Evolutionary conservation across 2,797 vertebrate species (phyloP).

Genomic region (Microhierax caerulescens): DNA sequence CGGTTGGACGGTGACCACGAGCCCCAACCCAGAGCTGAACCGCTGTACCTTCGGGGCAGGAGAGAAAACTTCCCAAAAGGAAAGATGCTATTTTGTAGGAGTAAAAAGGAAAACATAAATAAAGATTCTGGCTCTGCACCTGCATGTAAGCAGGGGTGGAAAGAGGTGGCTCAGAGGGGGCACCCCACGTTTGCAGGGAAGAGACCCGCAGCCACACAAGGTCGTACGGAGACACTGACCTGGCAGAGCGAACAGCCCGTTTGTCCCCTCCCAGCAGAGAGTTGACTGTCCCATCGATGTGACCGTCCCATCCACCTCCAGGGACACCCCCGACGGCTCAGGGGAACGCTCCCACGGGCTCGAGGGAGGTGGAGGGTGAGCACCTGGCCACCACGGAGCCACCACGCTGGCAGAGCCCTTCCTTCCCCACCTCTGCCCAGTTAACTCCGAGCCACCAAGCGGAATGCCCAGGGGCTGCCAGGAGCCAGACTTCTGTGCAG

Average conservation of each 20-base stretch:
- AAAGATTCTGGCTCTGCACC: not conserved
- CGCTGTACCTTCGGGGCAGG: not conserved
- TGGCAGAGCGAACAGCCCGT: not conserved
- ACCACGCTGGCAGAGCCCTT: not conserved
- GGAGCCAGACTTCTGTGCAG: not conserved
- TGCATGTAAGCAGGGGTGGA: not conserved
- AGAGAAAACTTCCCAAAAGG: not conserved
- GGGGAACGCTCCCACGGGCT: accelerated
- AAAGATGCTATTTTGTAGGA: not conserved
- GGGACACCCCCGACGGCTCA: accelerated
- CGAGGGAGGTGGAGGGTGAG: not conserved
- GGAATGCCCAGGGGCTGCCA: not conserved
- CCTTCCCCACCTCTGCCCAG: not conserved
- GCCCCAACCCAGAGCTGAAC: not conserved
- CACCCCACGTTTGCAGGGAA: not conserved
- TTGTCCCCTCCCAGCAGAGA: not conserved
- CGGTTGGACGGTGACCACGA: not conserved
- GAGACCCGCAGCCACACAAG: accelerated
- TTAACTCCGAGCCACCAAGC: not conserved
- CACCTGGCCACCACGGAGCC: accelerated
- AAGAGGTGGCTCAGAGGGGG: not conserved
- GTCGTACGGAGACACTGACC: accelerated
- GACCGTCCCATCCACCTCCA: not conserved
- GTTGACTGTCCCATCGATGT: accelerated
- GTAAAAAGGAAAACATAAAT: not conserved